Conservation (phyloP, 2,113 vertebrate genomes). For the Boulengeromyrus knoepffleri region DNA sequence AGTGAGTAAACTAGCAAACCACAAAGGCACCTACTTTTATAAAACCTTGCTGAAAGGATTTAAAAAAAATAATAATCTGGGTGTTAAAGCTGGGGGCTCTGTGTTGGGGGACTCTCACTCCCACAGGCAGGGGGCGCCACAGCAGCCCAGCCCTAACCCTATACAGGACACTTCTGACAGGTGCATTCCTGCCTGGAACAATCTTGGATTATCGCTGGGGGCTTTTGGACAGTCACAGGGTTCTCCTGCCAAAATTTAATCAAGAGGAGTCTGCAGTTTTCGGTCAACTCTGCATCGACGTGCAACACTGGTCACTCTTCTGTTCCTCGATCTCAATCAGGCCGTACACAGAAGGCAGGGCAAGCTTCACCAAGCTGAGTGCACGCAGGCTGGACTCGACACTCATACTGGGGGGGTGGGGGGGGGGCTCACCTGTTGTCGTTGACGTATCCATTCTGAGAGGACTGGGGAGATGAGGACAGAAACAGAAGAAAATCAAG, state of each 20-base stretch:
- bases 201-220: neutral
- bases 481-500: slow-evolving; percentile 17
- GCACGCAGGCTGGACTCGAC: neutral
- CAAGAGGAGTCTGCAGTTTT: neutral
- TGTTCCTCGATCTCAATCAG: neutral
- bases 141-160: neutral
- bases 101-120: neutral
- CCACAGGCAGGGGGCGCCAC: neutral
- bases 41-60: neutral
- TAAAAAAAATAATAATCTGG: neutral
- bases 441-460: slow-evolving; percentile 93
- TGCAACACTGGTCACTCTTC: neutral
- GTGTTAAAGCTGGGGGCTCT: neutral
- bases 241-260: neutral
- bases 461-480: slow-evolving; percentile 76
- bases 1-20: neutral
- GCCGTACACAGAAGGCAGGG: neutral
- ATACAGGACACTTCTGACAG: neutral
- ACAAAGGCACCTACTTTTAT: neutral
- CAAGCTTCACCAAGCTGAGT: neutral
- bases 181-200: neutral
- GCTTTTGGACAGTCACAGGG: neutral
- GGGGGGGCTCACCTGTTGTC: slow-evolving; percentile 84
- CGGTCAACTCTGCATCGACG: neutral
- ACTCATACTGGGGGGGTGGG: neutral